Evolutionary conservation across 2,113 vertebrate genomes (phyloP), one percentile per base, ranked within the genome.

Genomic region (Ariopsis seemanni): DNA sequence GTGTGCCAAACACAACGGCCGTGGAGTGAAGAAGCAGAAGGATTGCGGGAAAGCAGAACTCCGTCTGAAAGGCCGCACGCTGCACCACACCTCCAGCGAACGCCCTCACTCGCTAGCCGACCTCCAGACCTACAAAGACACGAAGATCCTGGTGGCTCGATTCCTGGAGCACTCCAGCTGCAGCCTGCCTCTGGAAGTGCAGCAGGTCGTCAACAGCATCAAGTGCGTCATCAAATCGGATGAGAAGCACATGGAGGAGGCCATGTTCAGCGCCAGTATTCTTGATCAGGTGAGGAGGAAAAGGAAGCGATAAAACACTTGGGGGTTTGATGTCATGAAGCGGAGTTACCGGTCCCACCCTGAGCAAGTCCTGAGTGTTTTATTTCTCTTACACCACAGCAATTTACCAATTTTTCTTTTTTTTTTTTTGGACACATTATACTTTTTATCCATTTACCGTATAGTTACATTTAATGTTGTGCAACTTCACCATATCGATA

Each of bases 111-210:
- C 97, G 2, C 90, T 97, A 87, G 97, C 96, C 86, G 97, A 99
- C 94, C 96, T 99, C 74, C 96, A 97, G 92, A 95, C 97, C 91
- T 97, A 97, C 88, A 96, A 97, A 90, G 97, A 99, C 94, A 95
- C 97, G 86, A 97, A 97, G 93, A 96, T 98, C 79, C 91, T 99
- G 93, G 98, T 98, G 94, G 97, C 97, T 58, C 98, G 97, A 83
- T 98, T 99, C 91, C 94, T 99, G 94, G 98, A 99, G 93, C 97
- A 98, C 86, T 96, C 98, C 0, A 96, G 96, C 94, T 95, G 97
- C 91, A 95, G 94, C 91, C 95, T 98, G 81, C 96, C 97, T 88
- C 94, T 96, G 0, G 97, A 99, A 92, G 97, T 97, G 79, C 96
- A 95, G 91, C 97, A 98, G 0, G 96, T 97, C 80, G 96, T 97